Conservation (phyloP, 2,888 invertebrate genomes). For the Drosophila hamatofila region DNA sequence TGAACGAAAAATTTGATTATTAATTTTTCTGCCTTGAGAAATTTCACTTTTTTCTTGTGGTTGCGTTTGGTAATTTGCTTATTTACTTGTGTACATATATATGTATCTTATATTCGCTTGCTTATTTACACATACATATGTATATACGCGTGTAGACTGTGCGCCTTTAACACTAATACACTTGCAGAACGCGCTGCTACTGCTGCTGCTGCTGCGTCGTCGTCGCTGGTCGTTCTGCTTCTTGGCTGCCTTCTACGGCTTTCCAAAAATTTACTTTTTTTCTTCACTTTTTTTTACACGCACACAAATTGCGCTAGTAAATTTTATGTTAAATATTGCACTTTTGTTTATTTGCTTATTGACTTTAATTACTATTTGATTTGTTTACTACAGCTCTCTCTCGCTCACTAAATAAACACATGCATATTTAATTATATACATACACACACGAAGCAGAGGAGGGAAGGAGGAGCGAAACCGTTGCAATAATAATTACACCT, state of each 20-base stretch:
- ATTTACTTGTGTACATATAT: slow-evolving; percentile 43
- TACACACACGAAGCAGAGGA: slow-evolving; percentile 30
- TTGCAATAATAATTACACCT: slow-evolving; percentile 49
- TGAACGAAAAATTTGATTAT: slow-evolving; percentile 51
- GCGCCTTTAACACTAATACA: slow-evolving; percentile 69
- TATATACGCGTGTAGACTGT: slow-evolving; percentile 24
- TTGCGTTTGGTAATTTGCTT: slow-evolving; percentile 53
- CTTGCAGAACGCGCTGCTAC: slow-evolving; percentile 63
- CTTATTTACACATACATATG: slow-evolving; percentile 47
- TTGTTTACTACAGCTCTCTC: slow-evolving; percentile 46
- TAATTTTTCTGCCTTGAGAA: slow-evolving; percentile 45
- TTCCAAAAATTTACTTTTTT: slow-evolving; percentile 45
- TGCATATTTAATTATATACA: slow-evolving; percentile 31
- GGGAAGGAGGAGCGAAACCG: slow-evolving; percentile 31
- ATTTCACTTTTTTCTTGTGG: slow-evolving; percentile 66
- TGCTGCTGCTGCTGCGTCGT: slow-evolving; percentile 50
- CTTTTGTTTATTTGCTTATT: slow-evolving; percentile 46
- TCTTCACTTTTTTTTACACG: slow-evolving; percentile 33
- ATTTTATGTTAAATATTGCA: slow-evolving; percentile 48
- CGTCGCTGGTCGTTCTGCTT: slow-evolving; percentile 47
- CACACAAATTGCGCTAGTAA: slow-evolving; percentile 36
- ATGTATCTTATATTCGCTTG: slow-evolving; percentile 21
- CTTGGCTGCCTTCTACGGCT: slow-evolving; percentile 58
- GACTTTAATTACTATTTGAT: slow-evolving; percentile 39
- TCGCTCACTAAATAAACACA: slow-evolving; percentile 15